Base-by-base conservation (phyloP, 2,797 vertebrate species). In the Smutsia temminckii region DNA sequence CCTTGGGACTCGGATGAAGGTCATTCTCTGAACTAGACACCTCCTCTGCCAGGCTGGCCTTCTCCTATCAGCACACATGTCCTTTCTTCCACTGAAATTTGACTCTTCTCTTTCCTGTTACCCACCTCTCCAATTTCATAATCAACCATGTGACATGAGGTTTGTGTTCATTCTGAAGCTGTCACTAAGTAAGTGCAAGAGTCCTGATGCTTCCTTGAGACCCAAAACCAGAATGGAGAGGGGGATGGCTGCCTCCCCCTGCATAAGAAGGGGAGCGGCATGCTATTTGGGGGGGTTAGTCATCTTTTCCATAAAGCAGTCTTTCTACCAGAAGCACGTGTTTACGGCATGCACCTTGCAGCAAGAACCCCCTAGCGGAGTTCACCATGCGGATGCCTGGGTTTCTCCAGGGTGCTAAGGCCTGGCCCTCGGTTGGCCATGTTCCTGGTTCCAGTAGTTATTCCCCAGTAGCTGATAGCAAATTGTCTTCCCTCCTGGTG, bases 241-340 rank as follows among this genome's bases (percentile, higher is more conserved):
- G 1, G 23, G 14, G 23, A 5, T 12, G 59, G 34, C 17, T 4
- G 29, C 16, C 27, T 49, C 51, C 25, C 0, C 6, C 1, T 17
- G 20, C n/a, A n/a, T 4, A 8, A 59, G 21, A 77, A n/a, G 17
- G n/a, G 6, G 34, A 8, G 5, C 8, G 7, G 14, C 18, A 7
- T 1, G 8, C 18, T 23, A 6, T n/a, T 59, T 49, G 27, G 11
- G 27, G 6, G 23, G 57, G 8, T 34, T 27, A 83, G 6, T 29
- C 34, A 14, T 59, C 55, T 72, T 85, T 69, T n/a, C 34, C 57
- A 81, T 40, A 27, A 63, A 86, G n/a, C 3, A 3, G 29, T 27
- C n/a, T 16, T 34, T 84, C 57, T 78, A 14, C 34, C 42, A 59
- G 64, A 72, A 57, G 49, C 16, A 57, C 21, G 8, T 49, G 9